Percentiles rank a stretch among this genome's conserved stretches.
Conservation (phyloP, 2,113 vertebrate species). For the Strix aluco region DNA sequence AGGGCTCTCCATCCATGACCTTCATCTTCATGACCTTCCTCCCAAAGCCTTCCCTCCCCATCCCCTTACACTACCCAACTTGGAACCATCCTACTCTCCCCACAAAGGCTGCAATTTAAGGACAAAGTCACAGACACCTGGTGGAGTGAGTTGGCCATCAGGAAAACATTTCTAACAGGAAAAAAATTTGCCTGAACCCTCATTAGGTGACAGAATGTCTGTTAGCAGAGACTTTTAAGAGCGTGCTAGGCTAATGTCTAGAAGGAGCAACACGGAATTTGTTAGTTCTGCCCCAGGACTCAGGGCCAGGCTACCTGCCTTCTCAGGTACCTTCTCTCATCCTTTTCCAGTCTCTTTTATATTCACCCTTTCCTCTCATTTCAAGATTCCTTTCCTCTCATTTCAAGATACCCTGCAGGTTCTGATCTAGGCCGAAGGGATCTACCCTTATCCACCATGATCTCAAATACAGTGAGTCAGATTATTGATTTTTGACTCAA, state of each 20-base stretch:
- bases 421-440: neutral
- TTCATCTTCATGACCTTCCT: neutral
- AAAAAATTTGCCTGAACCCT: neutral
- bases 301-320: neutral
- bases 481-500: neutral
- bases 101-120: neutral
- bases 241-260: neutral
- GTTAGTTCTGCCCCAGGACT: neutral
- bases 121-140: neutral
- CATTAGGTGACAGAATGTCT: neutral
- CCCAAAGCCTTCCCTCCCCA: rapidly evolving
- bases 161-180: neutral
- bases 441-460: neutral
- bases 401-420: neutral
- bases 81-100: neutral
- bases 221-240: neutral
- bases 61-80: neutral
- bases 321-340: neutral
- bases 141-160: neutral
- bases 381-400: neutral
- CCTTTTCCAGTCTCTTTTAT: neutral
- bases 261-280: rapidly evolving
- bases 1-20: neutral
- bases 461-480: neutral
- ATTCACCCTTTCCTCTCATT: neutral